A percentile compares a stretch with the other conserved stretches of the same genome.
Evolutionary conservation across 1,140 invertebrate genomes (phyloP).

Genomic region (Cheumatopsyche charites): DNA sequence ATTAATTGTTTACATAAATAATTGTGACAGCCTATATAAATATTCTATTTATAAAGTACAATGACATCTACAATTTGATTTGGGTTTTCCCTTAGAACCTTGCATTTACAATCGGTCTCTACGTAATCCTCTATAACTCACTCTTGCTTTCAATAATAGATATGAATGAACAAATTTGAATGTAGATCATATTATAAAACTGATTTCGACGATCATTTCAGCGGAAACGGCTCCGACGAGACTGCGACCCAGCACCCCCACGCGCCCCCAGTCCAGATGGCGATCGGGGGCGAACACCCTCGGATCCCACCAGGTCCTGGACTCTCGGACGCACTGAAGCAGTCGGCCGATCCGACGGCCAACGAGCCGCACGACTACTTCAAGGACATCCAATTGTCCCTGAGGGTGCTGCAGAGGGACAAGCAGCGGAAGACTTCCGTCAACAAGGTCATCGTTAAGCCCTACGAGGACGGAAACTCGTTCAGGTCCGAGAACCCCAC

Average conservation of each 20-base stretch:
- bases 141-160: too few relatives aligned
- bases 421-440: constrained; percentile 53
- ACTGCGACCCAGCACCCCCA: constrained; percentile 32
- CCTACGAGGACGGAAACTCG: constrained; percentile 60
- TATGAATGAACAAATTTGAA: too few relatives aligned
- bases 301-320: constrained; percentile 41
- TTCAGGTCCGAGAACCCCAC: constrained; percentile 66
- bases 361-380: constrained; percentile 52
- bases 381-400: constrained; percentile 56
- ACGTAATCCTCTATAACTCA: too few relatives aligned
- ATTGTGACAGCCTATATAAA: too few relatives aligned
- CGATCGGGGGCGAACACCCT: constrained; percentile 41
- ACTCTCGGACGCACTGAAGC: constrained; percentile 37
- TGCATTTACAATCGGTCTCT: too few relatives aligned
- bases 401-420: constrained; percentile 54
- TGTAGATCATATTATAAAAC: too few relatives aligned
- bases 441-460: constrained; percentile 63
- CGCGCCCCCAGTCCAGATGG: constrained; percentile 28
- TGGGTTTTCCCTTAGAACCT: too few relatives aligned
- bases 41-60: too few relatives aligned
- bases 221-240: constrained; percentile 39
- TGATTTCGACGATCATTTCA: too few relatives aligned
- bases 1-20: too few relatives aligned
- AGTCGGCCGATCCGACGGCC: constrained; percentile 39
- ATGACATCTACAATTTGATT: too few relatives aligned